Evolutionary conservation across 2,113 vertebrate genomes (phyloP).

Genomic region (Nipponia nippon): DNA sequence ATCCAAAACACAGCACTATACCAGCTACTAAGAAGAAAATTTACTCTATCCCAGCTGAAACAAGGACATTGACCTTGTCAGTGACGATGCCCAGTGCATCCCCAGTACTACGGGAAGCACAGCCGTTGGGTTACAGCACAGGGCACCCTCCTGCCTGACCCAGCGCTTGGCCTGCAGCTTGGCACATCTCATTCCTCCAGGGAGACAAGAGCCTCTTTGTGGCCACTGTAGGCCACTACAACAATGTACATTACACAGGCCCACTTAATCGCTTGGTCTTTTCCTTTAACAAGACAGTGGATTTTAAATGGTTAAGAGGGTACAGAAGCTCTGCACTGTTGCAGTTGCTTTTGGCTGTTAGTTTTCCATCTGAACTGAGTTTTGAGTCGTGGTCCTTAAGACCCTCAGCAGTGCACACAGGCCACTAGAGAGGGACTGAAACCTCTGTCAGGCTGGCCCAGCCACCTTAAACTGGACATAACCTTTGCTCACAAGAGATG

Average conservation of each 20-base stretch:
- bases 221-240: neutral
- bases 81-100: no score
- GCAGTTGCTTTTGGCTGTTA: neutral
- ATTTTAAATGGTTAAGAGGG: neutral
- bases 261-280: neutral
- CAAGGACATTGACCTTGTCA: neutral
- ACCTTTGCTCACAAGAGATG: neutral
- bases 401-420: fast-evolving
- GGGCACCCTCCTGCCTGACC: neutral
- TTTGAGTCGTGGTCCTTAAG: neutral
- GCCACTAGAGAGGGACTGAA: neutral
- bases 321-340: neutral
- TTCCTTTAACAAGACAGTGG: neutral
- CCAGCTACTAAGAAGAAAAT: no score
- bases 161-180: neutral
- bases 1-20: no score
- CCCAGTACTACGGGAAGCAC: neutral
- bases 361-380: neutral
- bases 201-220: neutral
- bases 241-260: neutral
- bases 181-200: neutral
- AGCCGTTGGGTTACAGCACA: neutral
- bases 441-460: neutral
- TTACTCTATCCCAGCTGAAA: no score
- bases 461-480: neutral